Base-by-base conservation (phyloP, 2,888 invertebrate genomes). In the Drosophila kanekoi region DNA sequence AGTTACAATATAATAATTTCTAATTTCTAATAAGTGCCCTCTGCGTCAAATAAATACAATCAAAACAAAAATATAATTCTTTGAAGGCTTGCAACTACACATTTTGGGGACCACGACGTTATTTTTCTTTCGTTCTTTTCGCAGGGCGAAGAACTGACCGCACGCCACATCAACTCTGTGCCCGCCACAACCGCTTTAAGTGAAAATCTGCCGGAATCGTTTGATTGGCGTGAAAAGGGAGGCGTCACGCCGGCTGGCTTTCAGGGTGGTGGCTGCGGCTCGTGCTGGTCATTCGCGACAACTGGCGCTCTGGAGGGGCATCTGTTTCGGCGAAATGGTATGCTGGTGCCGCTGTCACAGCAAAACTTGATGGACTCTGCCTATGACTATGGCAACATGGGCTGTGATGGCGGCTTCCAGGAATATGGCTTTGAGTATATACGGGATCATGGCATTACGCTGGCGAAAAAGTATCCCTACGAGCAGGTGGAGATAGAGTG, bases 341-440 rank as follows among this genome's bases (percentile, higher is more conserved):
- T 90, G 5, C 71, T 93, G 23, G 89, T 90, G 3, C 90, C 92
- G 2, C 79, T 93, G 3, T 93, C 93, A 1, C 90, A 90, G 41
- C 93, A 93, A 67, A 91, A 92, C 65, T 72, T 93, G 41, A 85
- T 93, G 5, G 93, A 93, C 66, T 93, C 93, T 61, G 90, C 91
- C 35, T 87, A 89, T 14, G 85, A 87, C 23, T 91, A 91, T 54
- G 91, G 91, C 33, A 90, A 81, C 58, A 83, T 82, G 77, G 93
- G 92, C 11, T 93, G 92, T 61, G 89, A 91, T 18, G 93, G 92
- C 56, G 93, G 93, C 35, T 90, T 91, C 33, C 91, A 91, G 67
- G 91, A 90, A 28, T 90, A 91, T 32, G 92, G 90, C 1, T 92
- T 92, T 51, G 90, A 91, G 61, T 93, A 92, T 59, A 89, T 92